Evolutionary conservation across 2,888 invertebrate genomes (phyloP).

Genomic region (Phragmatobia fuliginosa): DNA sequence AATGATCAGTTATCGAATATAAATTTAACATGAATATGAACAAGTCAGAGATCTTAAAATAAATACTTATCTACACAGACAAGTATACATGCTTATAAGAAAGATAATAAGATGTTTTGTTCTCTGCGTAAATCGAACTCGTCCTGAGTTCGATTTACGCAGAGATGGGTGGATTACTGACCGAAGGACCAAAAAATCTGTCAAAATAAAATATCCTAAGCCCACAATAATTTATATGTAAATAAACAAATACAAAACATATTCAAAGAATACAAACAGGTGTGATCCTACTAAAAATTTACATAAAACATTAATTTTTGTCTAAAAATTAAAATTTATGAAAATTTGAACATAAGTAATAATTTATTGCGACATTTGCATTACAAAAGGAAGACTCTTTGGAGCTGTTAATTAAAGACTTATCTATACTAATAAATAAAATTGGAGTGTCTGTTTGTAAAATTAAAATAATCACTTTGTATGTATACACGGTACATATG

Average conservation of each 20-base stretch:
- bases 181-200: neutral
- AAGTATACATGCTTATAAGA: no score
- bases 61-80: neutral
- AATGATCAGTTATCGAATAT: neutral
- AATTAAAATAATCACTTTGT: no score
- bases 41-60: neutral
- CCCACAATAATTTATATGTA: no score
- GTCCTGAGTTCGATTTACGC: no score
- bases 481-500: no score
- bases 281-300: neutral
- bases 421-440: no score
- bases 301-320: neutral
- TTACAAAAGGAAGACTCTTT: neutral
- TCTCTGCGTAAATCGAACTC: no score
- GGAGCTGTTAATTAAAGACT: neutral
- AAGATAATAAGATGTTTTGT: no score
- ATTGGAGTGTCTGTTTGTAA: no score
- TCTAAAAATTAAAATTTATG: neutral
- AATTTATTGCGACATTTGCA: neutral
- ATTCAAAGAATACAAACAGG: neutral
- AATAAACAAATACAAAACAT: neutral
- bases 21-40: neutral
- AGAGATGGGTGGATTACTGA: no score
- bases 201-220: neutral
- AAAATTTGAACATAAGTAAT: neutral